Evolutionary conservation across 1,140 invertebrate species (phyloP).

Genomic region (Helicoverpa zea): DNA sequence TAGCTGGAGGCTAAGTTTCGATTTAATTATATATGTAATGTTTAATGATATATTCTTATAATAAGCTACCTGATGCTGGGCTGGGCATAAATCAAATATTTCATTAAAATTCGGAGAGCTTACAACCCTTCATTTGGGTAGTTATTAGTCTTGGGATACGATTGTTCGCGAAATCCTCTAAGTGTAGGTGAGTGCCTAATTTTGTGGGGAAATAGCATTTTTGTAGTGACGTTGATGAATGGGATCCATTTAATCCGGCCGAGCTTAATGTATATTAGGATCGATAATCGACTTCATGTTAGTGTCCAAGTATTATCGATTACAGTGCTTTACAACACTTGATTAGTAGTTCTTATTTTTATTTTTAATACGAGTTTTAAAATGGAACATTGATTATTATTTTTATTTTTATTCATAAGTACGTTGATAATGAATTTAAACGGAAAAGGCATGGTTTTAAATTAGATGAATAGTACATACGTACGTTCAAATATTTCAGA

Average conservation of each 20-base stretch:
- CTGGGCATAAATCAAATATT: constrained; percentile 85
- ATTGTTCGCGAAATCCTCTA: constrained; percentile 69
- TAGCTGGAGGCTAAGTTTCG: constrained; percentile 78
- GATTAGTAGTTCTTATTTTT: neutral
- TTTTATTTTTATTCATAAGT: no score
- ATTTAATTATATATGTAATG: constrained; percentile 86
- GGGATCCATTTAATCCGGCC: constrained; percentile 67
- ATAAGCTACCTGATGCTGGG: constrained; percentile 84
- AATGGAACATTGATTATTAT: no score
- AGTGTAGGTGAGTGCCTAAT: constrained; percentile 61
- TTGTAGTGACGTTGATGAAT: constrained; percentile 79
- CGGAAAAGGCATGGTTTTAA: neutral
- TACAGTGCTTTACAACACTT: neutral
- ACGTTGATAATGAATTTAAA: no score
- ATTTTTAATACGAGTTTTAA: neutral
- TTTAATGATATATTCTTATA: constrained; percentile 85
- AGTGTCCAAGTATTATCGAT: constrained; percentile 10
- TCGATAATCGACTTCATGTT: constrained; percentile 16
- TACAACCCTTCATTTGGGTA: constrained; percentile 79
- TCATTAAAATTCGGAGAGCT: constrained; percentile 82
- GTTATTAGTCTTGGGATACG: constrained; percentile 73
- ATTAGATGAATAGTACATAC: neutral
- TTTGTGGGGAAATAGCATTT: constrained; percentile 71
- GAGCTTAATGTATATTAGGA: constrained; percentile 59
- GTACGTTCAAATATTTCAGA: constrained; percentile 1